Evolutionary conservation across 2,113 vertebrate species (phyloP).

Genomic region (Syrmaticus mikado): DNA sequence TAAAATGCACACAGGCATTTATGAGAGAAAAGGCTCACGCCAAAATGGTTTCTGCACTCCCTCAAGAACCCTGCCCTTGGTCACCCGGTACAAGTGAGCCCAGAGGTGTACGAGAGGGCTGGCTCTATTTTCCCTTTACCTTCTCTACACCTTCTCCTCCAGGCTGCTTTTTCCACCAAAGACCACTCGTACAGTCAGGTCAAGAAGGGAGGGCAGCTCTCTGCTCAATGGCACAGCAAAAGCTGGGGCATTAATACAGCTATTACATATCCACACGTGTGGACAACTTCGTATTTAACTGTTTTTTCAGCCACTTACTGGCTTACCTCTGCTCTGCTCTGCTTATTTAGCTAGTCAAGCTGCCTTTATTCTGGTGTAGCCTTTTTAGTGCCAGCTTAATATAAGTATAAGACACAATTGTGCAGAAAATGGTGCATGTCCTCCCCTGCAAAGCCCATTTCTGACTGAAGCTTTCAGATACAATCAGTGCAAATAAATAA

Average conservation of each 20-base stretch:
- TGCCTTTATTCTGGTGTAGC: background rate
- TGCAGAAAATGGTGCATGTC: background rate
- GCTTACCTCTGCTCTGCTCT: background rate
- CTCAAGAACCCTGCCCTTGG: accelerated
- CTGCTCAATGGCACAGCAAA: background rate
- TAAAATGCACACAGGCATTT: background rate
- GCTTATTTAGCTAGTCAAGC: background rate
- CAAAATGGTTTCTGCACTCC: background rate
- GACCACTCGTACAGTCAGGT: background rate
- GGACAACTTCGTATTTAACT: background rate
- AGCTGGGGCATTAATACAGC: background rate
- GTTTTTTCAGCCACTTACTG: background rate
- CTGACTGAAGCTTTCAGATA: background rate
- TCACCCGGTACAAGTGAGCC: background rate
- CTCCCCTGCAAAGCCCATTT: background rate
- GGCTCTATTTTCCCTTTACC: background rate
- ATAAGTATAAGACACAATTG: background rate
- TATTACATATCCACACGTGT: background rate
- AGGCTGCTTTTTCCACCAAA: accelerated
- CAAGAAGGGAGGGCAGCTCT: background rate
- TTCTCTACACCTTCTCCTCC: background rate
- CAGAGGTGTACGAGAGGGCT: background rate
- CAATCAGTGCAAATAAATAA: slow-evolving; percentile 20
- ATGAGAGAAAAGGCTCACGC: background rate
- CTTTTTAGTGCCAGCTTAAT: background rate